phyloP scores from a whole-genome alignment of 2,797 vertebrate species.

The Enteromius viviparus region DNA sequence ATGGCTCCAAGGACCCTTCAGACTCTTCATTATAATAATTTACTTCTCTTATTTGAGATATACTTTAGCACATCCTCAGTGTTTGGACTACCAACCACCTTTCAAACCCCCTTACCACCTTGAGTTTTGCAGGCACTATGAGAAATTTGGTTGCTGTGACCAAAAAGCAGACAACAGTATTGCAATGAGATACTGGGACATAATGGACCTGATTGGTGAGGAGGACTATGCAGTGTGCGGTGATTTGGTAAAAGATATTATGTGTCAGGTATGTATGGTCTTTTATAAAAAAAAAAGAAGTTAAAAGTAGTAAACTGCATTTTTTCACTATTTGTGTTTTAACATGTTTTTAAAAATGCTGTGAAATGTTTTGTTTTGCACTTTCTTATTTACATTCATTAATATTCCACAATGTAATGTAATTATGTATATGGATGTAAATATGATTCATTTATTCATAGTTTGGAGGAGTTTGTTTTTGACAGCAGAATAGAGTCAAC shows the following conservation, averaged over 20 bases:
- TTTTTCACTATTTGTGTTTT: neutral
- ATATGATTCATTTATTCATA: neutral
- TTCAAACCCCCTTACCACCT: constrained; percentile 81
- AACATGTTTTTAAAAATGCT: neutral
- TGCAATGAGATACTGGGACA: constrained; percentile 80
- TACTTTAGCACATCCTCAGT: constrained; percentile 81
- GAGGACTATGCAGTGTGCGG: constrained; percentile 71
- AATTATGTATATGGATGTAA: no score
- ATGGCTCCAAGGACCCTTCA: constrained; percentile 16
- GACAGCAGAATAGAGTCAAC: neutral
- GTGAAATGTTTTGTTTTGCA: neutral
- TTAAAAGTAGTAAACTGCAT: neutral
- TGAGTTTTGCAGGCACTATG: constrained; percentile 83
- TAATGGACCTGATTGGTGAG: constrained; percentile 77
- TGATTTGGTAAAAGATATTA: constrained; percentile 81
- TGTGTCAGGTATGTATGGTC: constrained; percentile 82
- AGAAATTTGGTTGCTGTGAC: constrained; percentile 86
- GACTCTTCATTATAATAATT: constrained; percentile 19
- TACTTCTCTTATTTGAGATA: constrained; percentile 55
- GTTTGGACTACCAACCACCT: constrained; percentile 82
- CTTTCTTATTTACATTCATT: neutral
- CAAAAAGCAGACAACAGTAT: constrained; percentile 77
- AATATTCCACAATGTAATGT: neutral
- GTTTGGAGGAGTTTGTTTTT: neutral
- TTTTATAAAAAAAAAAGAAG: neutral